Evolutionary conservation across 2,797 vertebrate genomes (phyloP), one percentile per base, ranked within the genome.

Genomic region (Propithecus perrieri): DNA sequence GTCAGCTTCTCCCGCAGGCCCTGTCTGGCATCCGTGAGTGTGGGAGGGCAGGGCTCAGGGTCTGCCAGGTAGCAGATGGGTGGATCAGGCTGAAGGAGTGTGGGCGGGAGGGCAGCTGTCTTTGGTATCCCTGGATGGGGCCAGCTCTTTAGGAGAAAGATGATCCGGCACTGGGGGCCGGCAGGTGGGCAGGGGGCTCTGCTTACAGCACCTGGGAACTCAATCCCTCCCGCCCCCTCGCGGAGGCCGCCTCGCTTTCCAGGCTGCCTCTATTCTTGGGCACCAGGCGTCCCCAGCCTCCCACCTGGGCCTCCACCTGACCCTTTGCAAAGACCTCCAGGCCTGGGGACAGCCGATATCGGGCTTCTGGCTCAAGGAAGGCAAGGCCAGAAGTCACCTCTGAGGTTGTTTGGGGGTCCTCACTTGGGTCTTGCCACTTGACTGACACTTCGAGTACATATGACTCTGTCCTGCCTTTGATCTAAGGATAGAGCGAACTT

Each of bases 101-200:
- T 50, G 55, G 71, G 43, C 1, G 3, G 41, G 53, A 57, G 41
- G 67, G 35, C 69, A 43, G 74, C 74, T 89, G 15, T 86, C 91
- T 94, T 91, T 74, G 12, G 55, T 38, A 30, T 84, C 87, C 71
- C 35, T 48, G 87, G 48, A 14, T 55, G 18, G 57, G 87, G 26
- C 14, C 2, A 0, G 65, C 43, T 96, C 74, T 85, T 85, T 41
- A 90, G 85, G 71, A 72, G 97, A 97, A 98, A 97, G 94, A 91
- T 89, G 91, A 97, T 91, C 97, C 2, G 2, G 2, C 76, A 28
- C 74, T 63, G 57, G 92, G 95, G 94, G 35, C 95, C 9, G 1
- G 65, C 53, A 84, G 96, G 72, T 26, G 28, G 87, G 92, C 88
- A 1, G 41, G 92, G 94, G 85, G 7, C 33, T 95, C 84, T 89